Base-by-base conservation (phyloP, 2,888 invertebrate species). In the Laspeyria flexula region DNA sequence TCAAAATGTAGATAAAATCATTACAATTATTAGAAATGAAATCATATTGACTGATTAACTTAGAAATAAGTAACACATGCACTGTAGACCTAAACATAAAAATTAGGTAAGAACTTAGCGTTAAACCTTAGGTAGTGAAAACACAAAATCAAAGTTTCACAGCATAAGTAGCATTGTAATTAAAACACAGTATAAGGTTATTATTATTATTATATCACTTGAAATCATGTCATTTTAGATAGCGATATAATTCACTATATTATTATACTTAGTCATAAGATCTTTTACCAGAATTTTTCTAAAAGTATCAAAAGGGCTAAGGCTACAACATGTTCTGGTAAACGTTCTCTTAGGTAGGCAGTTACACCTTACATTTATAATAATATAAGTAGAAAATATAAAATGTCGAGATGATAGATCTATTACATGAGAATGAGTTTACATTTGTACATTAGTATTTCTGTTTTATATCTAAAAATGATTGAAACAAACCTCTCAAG, bases 21-120 rank as follows among this genome's bases (percentile, higher is more conserved):
- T 65, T 51, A 49, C n/a, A 37, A 29, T 64, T 46, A 51, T 27
- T 58, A 54, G 31, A 23, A n/a, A n/a, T n/a, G n/a, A n/a, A 35
- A 45, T 37, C 10, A 15, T 10, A 47, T 7, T 44, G 23, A 47
- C 52, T 41, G 47, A 45, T 44, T 30, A 18, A 42, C 27, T 43
- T 43, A 49, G 37, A 41, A 39, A 4, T 29, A 29, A 0, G 52
- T 42, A 44, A 45, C 38, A 35, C 13, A 49, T 50, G 62, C 66
- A 64, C 58, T 35, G 66, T 65, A 64, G 64, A 34, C 0, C 10
- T 1, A 5, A 13, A 10, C 4, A 7, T 42, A 62, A 55, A 55
- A 42, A 33, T 43, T 53, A 60, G 18, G 31, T 42, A 42, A 18
- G 56, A 23, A 1, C 37, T 38, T 51, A 18, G 5, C 13, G 16